Base-by-base conservation (phyloP, 2,797 vertebrate genomes). In the Dicrostonyx torquatus region DNA sequence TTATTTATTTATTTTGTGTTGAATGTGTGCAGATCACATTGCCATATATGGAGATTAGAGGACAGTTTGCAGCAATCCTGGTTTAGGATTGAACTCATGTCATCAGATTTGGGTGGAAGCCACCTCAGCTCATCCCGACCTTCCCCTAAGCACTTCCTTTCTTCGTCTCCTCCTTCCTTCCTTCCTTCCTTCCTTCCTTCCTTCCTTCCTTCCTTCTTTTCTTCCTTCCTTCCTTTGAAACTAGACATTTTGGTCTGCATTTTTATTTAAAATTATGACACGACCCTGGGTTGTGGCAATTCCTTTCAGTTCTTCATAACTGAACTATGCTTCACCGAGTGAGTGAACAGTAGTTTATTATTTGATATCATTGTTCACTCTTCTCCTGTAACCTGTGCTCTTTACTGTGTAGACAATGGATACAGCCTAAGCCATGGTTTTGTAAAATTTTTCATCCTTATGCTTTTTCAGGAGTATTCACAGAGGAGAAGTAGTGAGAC, bases 181-280 rank as follows among this genome's bases (percentile, higher is more conserved):
- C 40, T 64, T 20, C 62, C 29, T 31, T 9, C 37, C 72, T 29
- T 14, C 73, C 40, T 15, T 3, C 73, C 40, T 17, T 3, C 43
- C 24, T 31, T 3, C 73, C 26, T 34, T 11, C 43, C 43, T 22
- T 40, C 64, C 66, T n/a, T 15, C 66, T 20, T 9, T 29, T 26
- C 24, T 26, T 26, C 8, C 40, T 3, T 84, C 20, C 40, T 22
- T 66, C 20, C 62, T 66, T 85, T 15, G 12, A 68, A 86, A 86
- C 62, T 55, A 5, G 5, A 72, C 66, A 72, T 87, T 72, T 55
- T 12, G 8, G 66, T 37, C 2, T 86, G 20, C 22, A 15, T 50
- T n/a, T 86, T 90, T 62, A 66, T 43, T 94, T 87, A 95, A 70
- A 68, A 60, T 84, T 93, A 80, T 60, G 48, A 94, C 88, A 43